Conservation (phyloP, 2,888 invertebrate genomes). For the Cryptosula pallasiana region DNA sequence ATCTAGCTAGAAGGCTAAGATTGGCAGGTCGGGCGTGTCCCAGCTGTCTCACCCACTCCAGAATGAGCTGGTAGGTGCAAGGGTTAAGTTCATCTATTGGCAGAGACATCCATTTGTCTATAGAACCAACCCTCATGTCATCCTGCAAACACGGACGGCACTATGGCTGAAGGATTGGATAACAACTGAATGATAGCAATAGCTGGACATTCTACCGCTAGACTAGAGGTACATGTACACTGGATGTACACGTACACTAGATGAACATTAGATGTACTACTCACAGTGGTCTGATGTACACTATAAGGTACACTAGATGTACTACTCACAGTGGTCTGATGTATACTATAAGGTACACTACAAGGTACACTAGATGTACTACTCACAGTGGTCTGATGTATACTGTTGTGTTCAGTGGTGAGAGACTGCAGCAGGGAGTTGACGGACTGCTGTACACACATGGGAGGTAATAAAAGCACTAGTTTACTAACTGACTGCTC, state of each 20-base stretch:
- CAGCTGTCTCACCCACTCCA: not conserved
- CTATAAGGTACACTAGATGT: no score
- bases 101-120: not conserved
- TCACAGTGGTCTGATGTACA: no score
- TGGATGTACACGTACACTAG: no score
- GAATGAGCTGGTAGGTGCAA: conserved; percentile 18
- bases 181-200: no score
- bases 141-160: no score
- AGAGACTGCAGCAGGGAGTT: conserved; percentile 78
- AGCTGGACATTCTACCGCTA: no score
- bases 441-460: conserved; percentile 69
- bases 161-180: no score
- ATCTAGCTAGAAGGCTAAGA: not conserved
- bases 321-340: no score
- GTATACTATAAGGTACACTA: not conserved
- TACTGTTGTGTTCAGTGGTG: not conserved
- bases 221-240: no score
- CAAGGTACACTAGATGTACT: not conserved
- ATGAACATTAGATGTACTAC: no score
- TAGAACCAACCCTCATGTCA: not conserved
- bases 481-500: conserved; percentile 65
- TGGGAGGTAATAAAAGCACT: conserved; percentile 67
- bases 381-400: not conserved
- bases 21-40: not conserved
- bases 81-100: not conserved